Base-by-base conservation (phyloP, 2,888 invertebrate species). In the Drosophila austrosaltans region DNA sequence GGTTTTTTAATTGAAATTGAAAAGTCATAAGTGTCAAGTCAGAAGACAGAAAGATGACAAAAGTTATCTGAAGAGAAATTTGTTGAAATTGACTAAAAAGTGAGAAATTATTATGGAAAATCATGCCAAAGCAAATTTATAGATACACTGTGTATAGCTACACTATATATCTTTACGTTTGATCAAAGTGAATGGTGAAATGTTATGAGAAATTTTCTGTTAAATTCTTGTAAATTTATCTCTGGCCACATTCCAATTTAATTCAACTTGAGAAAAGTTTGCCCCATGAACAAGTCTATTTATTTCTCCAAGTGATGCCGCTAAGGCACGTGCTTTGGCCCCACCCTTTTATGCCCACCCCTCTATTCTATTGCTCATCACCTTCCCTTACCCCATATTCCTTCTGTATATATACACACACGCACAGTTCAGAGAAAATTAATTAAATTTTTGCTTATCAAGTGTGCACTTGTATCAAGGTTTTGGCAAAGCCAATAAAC, bases 371-470 rank as follows among this genome's bases (percentile, higher is more conserved):
- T 6, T 10, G 8, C 48, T 25, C 48, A 48, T 25, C 16, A 16
- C 48, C 48, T 48, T 48, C 1, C 2, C 48, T 2, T 22, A 48
- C 20, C 8, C 8, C 20, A 44, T 22, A 25, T 48, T 48, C 48
- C 48, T 48, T 25, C 25, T 25, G 2, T 8, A 20, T 22, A 48
- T 10, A 25, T 7, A 48, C 48, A 48, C 25, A 48, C 48, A 48
- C 12, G 10, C 48, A 48, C 56, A 60, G 30, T 40, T 53, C 30
- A n/a, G 48, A 25, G 59, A 54, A 69, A 78, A 70, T 85, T 85
- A 78, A 82, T 85, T 82, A 82, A 79, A 72, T 74, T 63, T 70
- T 65, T 69, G 69, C 69, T 69, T 58, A 75, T 72, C 68, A 63
- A 72, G 70, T 78, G 70, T 78, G 64, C 54, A 48, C 63, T 66